A percentile compares a stretch with the other conserved stretches of the same genome.
These are phyloP conservation scores for Panzeria rudis DNA, from an alignment of 2,888 invertebrate genomes.

Conservation along the genomic window DNA sequence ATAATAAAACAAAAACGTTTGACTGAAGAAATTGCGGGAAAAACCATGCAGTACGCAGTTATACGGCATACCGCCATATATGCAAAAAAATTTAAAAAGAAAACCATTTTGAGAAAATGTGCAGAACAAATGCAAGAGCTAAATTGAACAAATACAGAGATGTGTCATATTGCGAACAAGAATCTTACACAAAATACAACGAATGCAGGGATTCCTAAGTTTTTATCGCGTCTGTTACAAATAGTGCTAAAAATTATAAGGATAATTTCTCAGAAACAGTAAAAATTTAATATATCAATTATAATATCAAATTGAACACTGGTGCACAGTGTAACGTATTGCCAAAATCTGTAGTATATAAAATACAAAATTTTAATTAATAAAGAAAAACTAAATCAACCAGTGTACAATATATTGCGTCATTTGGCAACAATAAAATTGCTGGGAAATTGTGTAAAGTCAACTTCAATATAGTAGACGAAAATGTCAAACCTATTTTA, in stretches of 20 bases:
- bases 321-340: slow-evolving; percentile 37
- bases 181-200: not conserved
- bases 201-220: slow-evolving; percentile 1
- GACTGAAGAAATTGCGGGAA: too few species aligned
- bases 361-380: too few species aligned
- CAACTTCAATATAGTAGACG: slow-evolving; percentile 21
- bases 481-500: slow-evolving; percentile 12
- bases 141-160: slow-evolving; percentile 17
- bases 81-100: slow-evolving; percentile 13
- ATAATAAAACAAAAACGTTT: too few species aligned
- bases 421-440: not conserved
- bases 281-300: not conserved
- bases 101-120: slow-evolving; percentile 18
- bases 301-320: slow-evolving; percentile 26
- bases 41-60: not conserved
- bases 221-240: not conserved
- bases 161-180: slow-evolving; percentile 23
- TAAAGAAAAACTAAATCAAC: too few species aligned
- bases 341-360: too few species aligned
- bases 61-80: not conserved
- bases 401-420: too few species aligned
- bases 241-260: not conserved
- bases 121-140: not conserved
- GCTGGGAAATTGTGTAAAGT: slow-evolving; percentile 22
- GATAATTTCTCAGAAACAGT: too few species aligned